Evolutionary conservation across 37 sponge, comb jelly and placozoan genomes (phyloP), one percentile per base, ranked within the genome.

Genomic region (Chondrilla cf. caribensis): DNA sequence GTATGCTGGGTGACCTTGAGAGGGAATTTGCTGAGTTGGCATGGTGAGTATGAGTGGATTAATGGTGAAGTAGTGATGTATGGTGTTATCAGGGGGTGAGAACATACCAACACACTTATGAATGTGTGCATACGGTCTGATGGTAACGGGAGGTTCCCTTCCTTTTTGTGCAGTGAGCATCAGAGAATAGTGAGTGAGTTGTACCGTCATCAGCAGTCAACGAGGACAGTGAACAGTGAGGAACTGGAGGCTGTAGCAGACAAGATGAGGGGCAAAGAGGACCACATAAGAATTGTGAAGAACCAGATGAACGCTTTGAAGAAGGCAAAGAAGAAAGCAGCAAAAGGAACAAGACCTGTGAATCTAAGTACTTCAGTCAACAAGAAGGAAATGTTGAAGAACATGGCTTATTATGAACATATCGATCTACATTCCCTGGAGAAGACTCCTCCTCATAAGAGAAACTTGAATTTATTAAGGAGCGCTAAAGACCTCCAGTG

Each of bases 271-370:
- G 44, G 18, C 22, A 88, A 88, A 40, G 67, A 72, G 32, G 80
- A 88, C 31, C 89, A 88, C 38, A 84, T 88, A 26, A 43, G 80
- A 8, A 65, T 87, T 47, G 87, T 84, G 22, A 77, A 62, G 65
- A 66, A 38, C 24, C 70, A 78, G 77, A 43, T 72, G 25, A 19
- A 18, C 25, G 32, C 70, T 6, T 35, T 37, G 2, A 24, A 77
- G 4, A 77, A 77, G 24, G 3, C 38, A 19, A 70, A 7, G 36
- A 36, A 81, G n/a, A 81, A 81, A 81, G n/a, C 60, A 31, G 0
- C 24, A 2, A 39, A 64, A 21, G 58, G 70, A 35, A 68, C 70
- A 31, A 68, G 32, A 36, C 70, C 70, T 2, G 37, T 68, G 31
- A 15, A 33, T 7, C 36, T 68, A 28, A 21, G 18, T 28, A 19